phyloP scores from a whole-genome alignment of 2,797 vertebrate genomes.

The Bradypodion ventrale region DNA sequence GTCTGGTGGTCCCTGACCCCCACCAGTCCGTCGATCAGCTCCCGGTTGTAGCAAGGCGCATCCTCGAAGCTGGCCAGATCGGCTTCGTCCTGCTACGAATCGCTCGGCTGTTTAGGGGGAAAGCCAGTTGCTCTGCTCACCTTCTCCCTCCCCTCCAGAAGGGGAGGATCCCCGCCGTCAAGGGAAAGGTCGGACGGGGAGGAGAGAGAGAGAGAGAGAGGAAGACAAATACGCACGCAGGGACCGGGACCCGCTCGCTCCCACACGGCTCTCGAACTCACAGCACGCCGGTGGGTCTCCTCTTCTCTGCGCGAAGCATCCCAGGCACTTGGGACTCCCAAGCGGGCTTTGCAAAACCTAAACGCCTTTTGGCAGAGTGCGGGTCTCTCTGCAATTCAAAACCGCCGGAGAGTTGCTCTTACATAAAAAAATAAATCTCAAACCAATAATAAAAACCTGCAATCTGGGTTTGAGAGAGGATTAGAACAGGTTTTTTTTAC shows the following conservation, averaged over 20 bases:
- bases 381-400: background rate
- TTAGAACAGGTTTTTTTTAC: no score
- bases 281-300: background rate
- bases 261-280: background rate
- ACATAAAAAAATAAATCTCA: no score
- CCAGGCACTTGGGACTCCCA: background rate
- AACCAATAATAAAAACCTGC: no score
- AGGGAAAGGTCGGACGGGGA: no score
- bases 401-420: accelerated
- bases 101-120: background rate
- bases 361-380: no score
- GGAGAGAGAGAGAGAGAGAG: background rate
- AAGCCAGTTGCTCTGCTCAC: constrained; percentile 20
- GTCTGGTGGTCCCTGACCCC: no score
- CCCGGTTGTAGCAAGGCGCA: background rate
- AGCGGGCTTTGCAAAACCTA: background rate
- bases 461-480: background rate
- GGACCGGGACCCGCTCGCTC: no score
- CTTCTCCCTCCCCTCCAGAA: background rate
- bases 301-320: background rate
- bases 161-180: background rate
- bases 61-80: constrained; percentile 6
- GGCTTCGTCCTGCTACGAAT: background rate
- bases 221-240: background rate
- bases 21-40: no score